phyloP scores from a whole-genome alignment of 2,888 invertebrate species.

The Synergus laeviventris region DNA sequence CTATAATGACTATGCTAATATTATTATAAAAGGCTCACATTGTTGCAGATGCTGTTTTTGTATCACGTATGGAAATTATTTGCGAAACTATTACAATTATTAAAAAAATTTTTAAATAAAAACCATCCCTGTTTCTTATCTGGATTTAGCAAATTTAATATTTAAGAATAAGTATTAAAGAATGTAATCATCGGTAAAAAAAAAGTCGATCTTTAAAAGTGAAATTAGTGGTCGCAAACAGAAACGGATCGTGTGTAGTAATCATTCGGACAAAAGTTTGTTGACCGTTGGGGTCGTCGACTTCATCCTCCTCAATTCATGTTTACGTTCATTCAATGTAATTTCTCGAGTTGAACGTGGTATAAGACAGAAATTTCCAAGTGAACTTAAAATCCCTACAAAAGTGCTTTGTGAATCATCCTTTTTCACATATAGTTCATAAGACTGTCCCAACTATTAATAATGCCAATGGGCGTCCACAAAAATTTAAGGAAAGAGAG shows the following conservation, averaged over 20 bases:
- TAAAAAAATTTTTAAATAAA: not conserved
- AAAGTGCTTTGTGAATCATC: not conserved
- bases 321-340: constrained; percentile 31
- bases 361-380: not conserved
- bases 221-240: not conserved
- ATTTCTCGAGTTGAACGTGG: constrained; percentile 13
- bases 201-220: not conserved
- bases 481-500: constrained; percentile 36
- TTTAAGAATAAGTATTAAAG: not conserved
- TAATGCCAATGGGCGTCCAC: constrained; percentile 31
- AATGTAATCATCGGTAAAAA: not conserved
- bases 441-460: constrained; percentile 26
- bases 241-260: constrained; percentile 20
- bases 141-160: not conserved
- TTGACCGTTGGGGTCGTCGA: constrained; percentile 35
- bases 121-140: not conserved
- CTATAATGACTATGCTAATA: not conserved
- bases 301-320: constrained; percentile 35
- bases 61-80: not conserved
- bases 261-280: constrained; percentile 35
- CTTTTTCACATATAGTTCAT: constrained; percentile 36
- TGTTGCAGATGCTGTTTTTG: not conserved
- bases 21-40: not conserved
- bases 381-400: not conserved
- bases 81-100: constrained; percentile 14